Evolutionary conservation across 2,888 invertebrate species (phyloP).

Genomic region (Plagodis pulveraria): DNA sequence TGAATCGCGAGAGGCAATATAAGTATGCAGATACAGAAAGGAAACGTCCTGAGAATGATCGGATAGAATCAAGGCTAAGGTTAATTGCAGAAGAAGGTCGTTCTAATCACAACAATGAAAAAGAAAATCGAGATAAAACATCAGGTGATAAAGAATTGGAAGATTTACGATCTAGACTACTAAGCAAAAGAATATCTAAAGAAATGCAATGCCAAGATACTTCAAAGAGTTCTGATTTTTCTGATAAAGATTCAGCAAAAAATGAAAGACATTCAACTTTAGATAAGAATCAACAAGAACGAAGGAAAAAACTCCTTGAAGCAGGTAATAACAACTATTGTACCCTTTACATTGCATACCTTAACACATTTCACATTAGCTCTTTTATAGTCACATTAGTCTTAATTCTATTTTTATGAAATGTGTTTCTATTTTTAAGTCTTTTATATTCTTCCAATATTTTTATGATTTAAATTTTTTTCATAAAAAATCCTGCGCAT

Average conservation of each 20-base stretch:
- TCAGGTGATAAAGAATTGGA: conserved; percentile 87
- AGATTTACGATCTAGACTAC: conserved; percentile 89
- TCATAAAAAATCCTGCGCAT: too few species aligned
- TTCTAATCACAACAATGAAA: conserved; percentile 71
- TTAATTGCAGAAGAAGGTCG: conserved; percentile 70
- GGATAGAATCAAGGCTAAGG: conserved; percentile 73
- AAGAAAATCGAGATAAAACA: conserved; percentile 76
- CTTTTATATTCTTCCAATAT: too few species aligned
- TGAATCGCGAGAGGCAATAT: conserved; percentile 67
- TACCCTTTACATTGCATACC: too few species aligned
- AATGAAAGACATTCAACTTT: conserved; percentile 64
- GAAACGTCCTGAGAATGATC: conserved; percentile 67
- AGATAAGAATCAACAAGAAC: conserved; percentile 83
- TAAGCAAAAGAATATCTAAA: conserved; percentile 89
- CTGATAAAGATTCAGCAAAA: conserved; percentile 74
- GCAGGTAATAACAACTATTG: conserved; percentile 78
- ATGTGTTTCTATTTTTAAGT: too few species aligned
- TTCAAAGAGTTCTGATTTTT: conserved; percentile 67
- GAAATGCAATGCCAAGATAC: conserved; percentile 83
- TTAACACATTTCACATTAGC: too few species aligned
- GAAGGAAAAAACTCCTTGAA: conserved; percentile 88
- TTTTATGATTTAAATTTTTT: too few species aligned
- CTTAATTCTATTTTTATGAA: too few species aligned
- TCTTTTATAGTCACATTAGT: too few species aligned
- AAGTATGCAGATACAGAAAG: conserved; percentile 70